These are phyloP conservation scores for Andrena flavipes DNA, from an alignment of 2,888 invertebrate genomes.

Conservation along the genomic window DNA sequence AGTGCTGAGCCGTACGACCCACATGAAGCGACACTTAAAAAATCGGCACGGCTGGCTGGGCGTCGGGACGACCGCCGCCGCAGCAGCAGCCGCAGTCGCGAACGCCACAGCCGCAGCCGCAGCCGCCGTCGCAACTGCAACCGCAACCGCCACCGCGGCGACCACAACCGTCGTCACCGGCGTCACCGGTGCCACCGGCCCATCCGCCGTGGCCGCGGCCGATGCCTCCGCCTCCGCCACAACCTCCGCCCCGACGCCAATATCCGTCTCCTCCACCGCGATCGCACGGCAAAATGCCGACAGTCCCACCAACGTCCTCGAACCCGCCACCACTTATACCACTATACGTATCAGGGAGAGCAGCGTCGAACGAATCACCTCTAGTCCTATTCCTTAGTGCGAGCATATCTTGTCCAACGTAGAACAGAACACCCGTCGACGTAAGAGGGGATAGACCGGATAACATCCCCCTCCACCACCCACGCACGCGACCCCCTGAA, in stretches of 20 bases:
- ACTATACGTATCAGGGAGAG: conserved; percentile 84
- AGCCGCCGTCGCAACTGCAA: conserved; percentile 52
- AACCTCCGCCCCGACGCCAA: conserved; percentile 58
- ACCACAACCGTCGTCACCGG: conserved; percentile 72
- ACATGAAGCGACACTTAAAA: conserved; percentile 84
- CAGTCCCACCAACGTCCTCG: conserved; percentile 68
- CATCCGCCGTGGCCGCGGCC: conserved; percentile 38
- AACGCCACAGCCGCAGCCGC: conserved; percentile 51
- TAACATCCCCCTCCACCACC: too few relatives aligned
- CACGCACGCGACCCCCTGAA: too few relatives aligned
- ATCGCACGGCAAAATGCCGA: conserved; percentile 61
- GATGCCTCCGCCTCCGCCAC: conserved; percentile 48
- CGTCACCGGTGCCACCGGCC: conserved; percentile 34
- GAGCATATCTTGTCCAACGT: conserved; percentile 49
- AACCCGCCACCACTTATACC: conserved; percentile 79
- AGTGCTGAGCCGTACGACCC: conserved; percentile 85
- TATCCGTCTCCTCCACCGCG: conserved; percentile 67
- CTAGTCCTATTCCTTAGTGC: conserved; percentile 85
- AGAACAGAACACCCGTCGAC: conserved; percentile 62
- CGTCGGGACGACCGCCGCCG: conserved; percentile 74
- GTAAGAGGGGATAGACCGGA: conserved; percentile 54
- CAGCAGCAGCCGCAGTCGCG: conserved; percentile 66
- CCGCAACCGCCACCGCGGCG: conserved; percentile 47
- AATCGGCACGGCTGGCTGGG: conserved; percentile 84
- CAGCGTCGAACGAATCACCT: conserved; percentile 84